Evolutionary conservation across 2,888 invertebrate species (phyloP).

Genomic region (Eremobia ochroleuca): DNA sequence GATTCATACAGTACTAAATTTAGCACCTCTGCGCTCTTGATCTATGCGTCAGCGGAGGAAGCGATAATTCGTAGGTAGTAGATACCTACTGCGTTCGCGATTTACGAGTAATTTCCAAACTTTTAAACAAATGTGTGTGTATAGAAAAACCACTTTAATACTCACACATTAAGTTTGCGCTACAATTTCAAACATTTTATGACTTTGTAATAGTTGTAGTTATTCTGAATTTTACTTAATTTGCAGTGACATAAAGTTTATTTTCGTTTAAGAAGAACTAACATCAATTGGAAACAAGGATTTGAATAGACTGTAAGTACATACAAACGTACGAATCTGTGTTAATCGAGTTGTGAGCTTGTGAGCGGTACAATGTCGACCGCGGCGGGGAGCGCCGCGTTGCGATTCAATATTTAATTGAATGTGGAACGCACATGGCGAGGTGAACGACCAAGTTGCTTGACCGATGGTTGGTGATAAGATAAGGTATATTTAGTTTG

Average conservation of each 20-base stretch:
- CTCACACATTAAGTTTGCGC: neutral
- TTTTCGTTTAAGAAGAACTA: neutral
- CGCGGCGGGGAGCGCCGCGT: slow-evolving; percentile 74
- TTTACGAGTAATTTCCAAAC: slow-evolving; percentile 9
- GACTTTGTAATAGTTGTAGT: too few relatives aligned
- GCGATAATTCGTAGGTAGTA: slow-evolving; percentile 61
- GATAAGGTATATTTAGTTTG: slow-evolving; percentile 52
- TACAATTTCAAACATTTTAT: neutral
- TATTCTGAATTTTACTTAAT: neutral
- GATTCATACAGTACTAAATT: slow-evolving; percentile 61
- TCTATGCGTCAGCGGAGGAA: slow-evolving; percentile 69
- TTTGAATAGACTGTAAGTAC: slow-evolving; percentile 23
- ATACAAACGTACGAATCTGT: slow-evolving; percentile 73
- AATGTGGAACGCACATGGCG: slow-evolving; percentile 79
- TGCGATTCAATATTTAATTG: slow-evolving; percentile 87
- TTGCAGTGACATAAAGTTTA: neutral
- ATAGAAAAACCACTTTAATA: neutral
- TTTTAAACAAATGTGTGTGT: neutral
- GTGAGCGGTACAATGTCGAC: slow-evolving; percentile 74
- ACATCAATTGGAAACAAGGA: neutral
- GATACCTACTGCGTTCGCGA: slow-evolving; percentile 12
- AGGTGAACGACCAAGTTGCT: slow-evolving; percentile 73
- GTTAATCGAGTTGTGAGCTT: slow-evolving; percentile 75
- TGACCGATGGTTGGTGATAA: slow-evolving; percentile 69
- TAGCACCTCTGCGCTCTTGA: slow-evolving; percentile 65